phyloP scores from a whole-genome alignment of 1,140 invertebrate genomes.

The Drosophila novamexicana region DNA sequence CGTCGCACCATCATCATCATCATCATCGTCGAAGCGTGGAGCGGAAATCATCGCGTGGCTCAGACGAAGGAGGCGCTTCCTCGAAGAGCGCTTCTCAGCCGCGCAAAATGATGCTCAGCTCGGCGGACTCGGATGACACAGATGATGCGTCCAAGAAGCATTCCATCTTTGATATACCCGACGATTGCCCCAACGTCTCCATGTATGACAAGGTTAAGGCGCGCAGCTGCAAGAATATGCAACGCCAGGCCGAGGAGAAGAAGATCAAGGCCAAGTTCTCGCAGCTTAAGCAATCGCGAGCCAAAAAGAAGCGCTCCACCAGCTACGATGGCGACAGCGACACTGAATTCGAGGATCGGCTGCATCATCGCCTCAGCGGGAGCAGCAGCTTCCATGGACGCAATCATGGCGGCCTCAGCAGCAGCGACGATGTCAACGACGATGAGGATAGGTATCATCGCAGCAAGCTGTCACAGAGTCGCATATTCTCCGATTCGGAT shows the following conservation, averaged over 20 bases:
- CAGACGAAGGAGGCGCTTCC: constrained; percentile 48
- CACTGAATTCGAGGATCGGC: constrained; percentile 87
- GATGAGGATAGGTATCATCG: constrained; percentile 42
- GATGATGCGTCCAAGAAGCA: constrained; percentile 92
- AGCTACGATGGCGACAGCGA: constrained; percentile 94
- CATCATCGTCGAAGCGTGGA: constrained; percentile 69
- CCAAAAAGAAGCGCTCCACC: constrained; percentile 93
- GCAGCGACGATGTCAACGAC: constrained; percentile 67
- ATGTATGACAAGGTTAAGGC: constrained; percentile 99
- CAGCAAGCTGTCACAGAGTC: constrained; percentile 33
- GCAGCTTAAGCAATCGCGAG: constrained; percentile 93
- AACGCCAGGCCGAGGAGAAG: constrained; percentile 95
- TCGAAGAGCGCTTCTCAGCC: constrained; percentile 27
- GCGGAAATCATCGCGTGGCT: constrained; percentile 65
- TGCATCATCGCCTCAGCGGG: constrained; percentile 46
- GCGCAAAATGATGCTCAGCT: constrained; percentile 72
- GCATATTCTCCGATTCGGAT: constrained; percentile 77
- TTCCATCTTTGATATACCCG: constrained; percentile 96
- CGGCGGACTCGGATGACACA: constrained; percentile 88
- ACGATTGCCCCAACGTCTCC: constrained; percentile 96
- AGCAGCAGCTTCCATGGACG: constrained; percentile 73
- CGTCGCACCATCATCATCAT: constrained; percentile 46
- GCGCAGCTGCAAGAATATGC: constrained; percentile 95
- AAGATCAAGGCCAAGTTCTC: constrained; percentile 95
- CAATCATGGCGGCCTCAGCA: constrained; percentile 57